phyloP scores from a whole-genome alignment of 2,113 vertebrate species.

The Tapirus terrestris region DNA sequence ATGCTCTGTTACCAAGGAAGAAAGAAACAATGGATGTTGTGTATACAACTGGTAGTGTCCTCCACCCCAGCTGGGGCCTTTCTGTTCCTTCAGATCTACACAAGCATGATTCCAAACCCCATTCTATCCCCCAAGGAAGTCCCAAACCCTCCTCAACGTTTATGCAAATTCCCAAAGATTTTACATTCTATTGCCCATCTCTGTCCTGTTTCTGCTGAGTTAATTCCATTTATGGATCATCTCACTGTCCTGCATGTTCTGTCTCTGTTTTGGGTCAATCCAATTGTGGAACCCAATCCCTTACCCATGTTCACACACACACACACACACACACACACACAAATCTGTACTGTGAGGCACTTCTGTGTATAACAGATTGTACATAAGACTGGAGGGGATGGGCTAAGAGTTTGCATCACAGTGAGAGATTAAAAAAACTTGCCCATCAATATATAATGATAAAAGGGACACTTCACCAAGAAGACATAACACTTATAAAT shows the following conservation, averaged over 20 bases:
- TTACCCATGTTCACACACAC: not conserved
- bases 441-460: too few species aligned
- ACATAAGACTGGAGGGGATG: not conserved
- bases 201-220: not conserved
- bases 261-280: not conserved
- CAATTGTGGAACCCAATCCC: not conserved
- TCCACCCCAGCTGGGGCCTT: not conserved
- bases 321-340: not conserved
- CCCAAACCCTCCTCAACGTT: not conserved
- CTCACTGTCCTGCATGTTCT: not conserved
- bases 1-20: not conserved
- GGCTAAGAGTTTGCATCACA: not conserved
- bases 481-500: too few species aligned
- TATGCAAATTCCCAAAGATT: not conserved
- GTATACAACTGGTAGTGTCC: not conserved
- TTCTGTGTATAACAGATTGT: not conserved
- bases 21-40: not conserved
- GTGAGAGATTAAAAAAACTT: not conserved
- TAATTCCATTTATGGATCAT: not conserved
- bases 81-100: not conserved
- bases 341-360: not conserved
- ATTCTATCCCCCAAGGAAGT: not conserved
- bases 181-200: not conserved
- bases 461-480: too few species aligned
- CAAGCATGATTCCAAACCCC: not conserved